These are phyloP conservation scores for Ciconia boyciana DNA, from an alignment of 2,113 vertebrate genomes.

Conservation along the genomic window DNA sequence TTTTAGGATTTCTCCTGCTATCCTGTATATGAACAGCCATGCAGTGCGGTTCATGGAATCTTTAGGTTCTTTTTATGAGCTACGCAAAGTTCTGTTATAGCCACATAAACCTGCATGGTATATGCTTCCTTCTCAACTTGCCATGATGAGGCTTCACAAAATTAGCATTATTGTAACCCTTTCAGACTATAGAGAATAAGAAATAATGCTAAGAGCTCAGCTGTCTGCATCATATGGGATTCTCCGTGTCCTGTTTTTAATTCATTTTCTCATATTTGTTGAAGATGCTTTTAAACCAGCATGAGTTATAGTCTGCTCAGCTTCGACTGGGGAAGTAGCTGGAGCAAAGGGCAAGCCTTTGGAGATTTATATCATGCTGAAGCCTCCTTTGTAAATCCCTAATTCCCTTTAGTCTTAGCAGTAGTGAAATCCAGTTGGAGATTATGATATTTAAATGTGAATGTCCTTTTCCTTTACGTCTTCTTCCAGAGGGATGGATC, in stretches of 20 bases:
- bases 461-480: background rate
- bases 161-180: slow-evolving; percentile 7
- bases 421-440: background rate
- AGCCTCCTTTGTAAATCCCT: slow-evolving; percentile 23
- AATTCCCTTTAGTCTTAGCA: slow-evolving; percentile 1
- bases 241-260: background rate
- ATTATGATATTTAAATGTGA: background rate
- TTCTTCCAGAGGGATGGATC: background rate
- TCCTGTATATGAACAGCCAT: background rate
- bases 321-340: background rate
- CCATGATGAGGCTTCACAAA: background rate
- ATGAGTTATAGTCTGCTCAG: background rate
- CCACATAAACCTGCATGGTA: background rate
- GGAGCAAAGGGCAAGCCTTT: slow-evolving; percentile 51
- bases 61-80: background rate
- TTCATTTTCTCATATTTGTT: slow-evolving; percentile 33
- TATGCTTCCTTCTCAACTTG: background rate
- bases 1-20: background rate
- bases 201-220: background rate
- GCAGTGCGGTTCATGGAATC: background rate
- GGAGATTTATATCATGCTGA: background rate
- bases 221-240: background rate
- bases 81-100: background rate
- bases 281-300: slow-evolving; percentile 9
- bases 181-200: background rate